A percentile compares a stretch with the other conserved stretches of the same genome.
Evolutionary conservation across 2,888 invertebrate genomes (phyloP).

Genomic region (Yponomeuta plumbellus): DNA sequence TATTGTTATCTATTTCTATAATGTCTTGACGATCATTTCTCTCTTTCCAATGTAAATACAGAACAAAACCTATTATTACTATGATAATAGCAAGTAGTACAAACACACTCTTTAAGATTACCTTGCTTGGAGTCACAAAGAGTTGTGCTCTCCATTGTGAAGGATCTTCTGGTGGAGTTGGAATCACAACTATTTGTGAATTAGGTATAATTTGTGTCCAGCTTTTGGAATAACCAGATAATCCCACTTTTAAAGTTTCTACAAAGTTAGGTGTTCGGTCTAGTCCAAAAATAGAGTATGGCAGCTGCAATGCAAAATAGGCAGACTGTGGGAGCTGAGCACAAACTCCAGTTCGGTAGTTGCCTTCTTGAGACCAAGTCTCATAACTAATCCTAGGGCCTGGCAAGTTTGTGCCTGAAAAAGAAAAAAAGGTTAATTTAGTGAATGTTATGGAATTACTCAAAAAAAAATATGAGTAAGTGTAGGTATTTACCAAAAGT

Average conservation of each 20-base stretch:
- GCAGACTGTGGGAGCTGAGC: constrained; percentile 95
- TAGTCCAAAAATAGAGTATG: constrained; percentile 97
- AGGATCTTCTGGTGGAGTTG: constrained; percentile 86
- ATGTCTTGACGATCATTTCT: constrained; percentile 69
- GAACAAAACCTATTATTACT: constrained; percentile 89
- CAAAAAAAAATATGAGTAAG: constrained; percentile 14
- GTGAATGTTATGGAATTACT: not conserved
- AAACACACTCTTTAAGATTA: constrained; percentile 93
- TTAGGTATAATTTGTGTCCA: constrained; percentile 98
- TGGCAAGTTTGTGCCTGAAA: constrained; percentile 87
- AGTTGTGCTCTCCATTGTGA: constrained; percentile 91
- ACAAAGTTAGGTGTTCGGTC: constrained; percentile 99
- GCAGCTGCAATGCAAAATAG: constrained; percentile 93
- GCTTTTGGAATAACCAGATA: constrained; percentile 81
- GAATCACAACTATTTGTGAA: constrained; percentile 97
- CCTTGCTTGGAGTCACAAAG: constrained; percentile 95
- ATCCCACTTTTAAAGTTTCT: constrained; percentile 88
- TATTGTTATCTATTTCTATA: constrained; percentile 66
- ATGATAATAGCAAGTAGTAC: constrained; percentile 91
- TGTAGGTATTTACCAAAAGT: constrained; percentile 79
- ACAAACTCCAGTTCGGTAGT: constrained; percentile 85
- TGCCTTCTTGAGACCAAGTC: constrained; percentile 93
- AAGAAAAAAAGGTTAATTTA: constrained; percentile 19
- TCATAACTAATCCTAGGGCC: constrained; percentile 92
- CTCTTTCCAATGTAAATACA: constrained; percentile 93